Percentiles rank a stretch among this genome's conserved stretches.
Evolutionary conservation across 2,797 vertebrate species (phyloP).

Genomic region (Acanthurus leucopareius): DNA sequence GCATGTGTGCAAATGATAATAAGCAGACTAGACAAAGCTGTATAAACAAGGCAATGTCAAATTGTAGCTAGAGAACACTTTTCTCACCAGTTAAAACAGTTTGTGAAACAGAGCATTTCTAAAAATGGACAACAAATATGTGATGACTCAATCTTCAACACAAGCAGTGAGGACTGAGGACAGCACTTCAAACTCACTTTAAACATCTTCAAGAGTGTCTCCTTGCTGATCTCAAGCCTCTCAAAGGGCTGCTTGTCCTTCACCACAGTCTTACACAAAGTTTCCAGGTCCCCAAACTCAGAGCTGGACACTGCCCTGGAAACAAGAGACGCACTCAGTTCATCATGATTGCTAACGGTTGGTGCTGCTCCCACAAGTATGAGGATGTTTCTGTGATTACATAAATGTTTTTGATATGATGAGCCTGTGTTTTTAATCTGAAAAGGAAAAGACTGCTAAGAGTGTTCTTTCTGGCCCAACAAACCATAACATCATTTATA

Average conservation of each 20-base stretch:
- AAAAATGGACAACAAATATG: not conserved
- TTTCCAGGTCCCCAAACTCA: constrained; percentile 91
- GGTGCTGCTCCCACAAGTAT: not conserved
- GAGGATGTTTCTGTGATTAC: not conserved
- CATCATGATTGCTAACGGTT: not conserved
- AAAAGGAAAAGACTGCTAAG: not conserved
- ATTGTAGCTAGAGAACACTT: not conserved
- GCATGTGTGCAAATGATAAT: not conserved
- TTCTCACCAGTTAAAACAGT: not conserved
- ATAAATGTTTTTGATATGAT: not conserved
- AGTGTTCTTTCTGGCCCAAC: not conserved
- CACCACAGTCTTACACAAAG: constrained; percentile 88
- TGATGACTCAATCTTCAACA: not conserved
- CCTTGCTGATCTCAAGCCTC: constrained; percentile 93
- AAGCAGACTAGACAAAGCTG: not conserved
- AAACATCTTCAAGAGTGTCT: constrained; percentile 94
- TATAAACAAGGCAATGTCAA: not conserved
- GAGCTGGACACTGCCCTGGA: constrained; percentile 90
- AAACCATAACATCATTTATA: not conserved
- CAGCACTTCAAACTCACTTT: constrained; percentile 84
- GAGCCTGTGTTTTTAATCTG: not conserved
- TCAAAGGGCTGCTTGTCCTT: constrained; percentile 96
- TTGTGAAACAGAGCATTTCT: not conserved
- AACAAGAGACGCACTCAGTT: constrained; percentile 26
- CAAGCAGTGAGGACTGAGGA: not conserved